A percentile compares a stretch with the other conserved stretches of the same genome.
Conservation (phyloP, 2,113 vertebrate genomes). For the Thryonomys swinderianus region DNA sequence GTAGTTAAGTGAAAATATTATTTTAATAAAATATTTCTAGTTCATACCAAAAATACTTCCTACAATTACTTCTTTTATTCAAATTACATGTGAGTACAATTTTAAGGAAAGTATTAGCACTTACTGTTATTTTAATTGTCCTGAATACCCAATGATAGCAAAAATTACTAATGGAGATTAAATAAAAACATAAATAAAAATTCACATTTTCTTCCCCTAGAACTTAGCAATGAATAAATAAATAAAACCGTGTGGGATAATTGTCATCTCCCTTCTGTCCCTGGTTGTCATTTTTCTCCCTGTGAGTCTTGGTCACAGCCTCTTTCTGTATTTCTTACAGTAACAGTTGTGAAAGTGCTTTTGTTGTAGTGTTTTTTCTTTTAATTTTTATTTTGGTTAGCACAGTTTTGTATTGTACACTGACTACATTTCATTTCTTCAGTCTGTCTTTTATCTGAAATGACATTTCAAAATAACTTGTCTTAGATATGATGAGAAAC, state of each 20-base stretch:
- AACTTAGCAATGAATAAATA: not conserved
- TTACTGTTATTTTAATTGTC: not conserved
- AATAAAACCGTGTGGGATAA: not conserved
- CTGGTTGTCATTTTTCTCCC: accelerated
- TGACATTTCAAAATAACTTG: not conserved
- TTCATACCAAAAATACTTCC: slow-evolving; percentile 14
- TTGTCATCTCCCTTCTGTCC: accelerated
- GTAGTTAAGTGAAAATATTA: slow-evolving; percentile 14
- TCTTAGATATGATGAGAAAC: not conserved
- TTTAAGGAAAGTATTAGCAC: not conserved
- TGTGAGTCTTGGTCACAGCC: not conserved
- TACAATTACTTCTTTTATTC: not conserved
- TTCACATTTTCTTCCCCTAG: not conserved
- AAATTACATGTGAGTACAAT: not conserved
- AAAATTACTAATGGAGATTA: not conserved
- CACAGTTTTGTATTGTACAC: not conserved
- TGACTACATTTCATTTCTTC: not conserved
- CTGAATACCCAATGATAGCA: not conserved
- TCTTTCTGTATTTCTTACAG: not conserved
- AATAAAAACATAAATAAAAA: not conserved
- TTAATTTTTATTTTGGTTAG: not conserved
- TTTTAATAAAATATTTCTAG: slow-evolving; percentile 42
- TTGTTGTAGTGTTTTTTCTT: not conserved
- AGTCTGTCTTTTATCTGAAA: not conserved
- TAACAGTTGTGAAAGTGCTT: not conserved